Evolutionary conservation across 2,888 invertebrate genomes (phyloP).

Genomic region (Chromoteleia sp.): DNA sequence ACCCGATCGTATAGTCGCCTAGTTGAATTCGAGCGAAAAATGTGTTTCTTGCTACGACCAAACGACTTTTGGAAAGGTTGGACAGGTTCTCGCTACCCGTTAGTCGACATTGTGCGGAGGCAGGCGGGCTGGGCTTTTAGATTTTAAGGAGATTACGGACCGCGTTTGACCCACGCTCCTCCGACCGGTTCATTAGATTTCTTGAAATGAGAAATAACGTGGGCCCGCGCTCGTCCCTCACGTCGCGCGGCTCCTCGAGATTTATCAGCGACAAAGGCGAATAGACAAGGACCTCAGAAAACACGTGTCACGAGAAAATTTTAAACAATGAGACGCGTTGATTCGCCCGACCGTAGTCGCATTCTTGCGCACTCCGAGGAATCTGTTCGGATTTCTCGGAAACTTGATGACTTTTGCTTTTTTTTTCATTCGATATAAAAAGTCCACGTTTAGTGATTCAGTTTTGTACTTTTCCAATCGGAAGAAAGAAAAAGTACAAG

Average conservation of each 20-base stretch:
- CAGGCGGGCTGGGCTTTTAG: slow-evolving; percentile 74
- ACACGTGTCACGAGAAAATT: slow-evolving; percentile 64
- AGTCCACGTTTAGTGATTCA: slow-evolving; percentile 7
- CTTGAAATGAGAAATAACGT: slow-evolving; percentile 74
- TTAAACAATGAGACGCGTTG: slow-evolving; percentile 53
- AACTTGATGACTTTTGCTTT: slow-evolving; percentile 16
- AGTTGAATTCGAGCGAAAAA: slow-evolving; percentile 60
- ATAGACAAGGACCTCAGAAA: slow-evolving; percentile 56
- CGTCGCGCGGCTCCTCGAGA: slow-evolving; percentile 62
- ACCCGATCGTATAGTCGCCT: too few relatives aligned
- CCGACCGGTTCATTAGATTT: slow-evolving; percentile 78
- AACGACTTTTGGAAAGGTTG: slow-evolving; percentile 78
- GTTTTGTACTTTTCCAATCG: not conserved
- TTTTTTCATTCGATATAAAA: slow-evolving; percentile 11
- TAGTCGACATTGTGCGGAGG: slow-evolving; percentile 72
- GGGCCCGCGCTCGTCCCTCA: slow-evolving; percentile 69
- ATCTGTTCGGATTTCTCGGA: slow-evolving; percentile 26
- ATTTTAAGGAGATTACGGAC: slow-evolving; percentile 76
- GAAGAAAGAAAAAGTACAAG: slow-evolving; percentile 2
- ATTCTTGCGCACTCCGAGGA: slow-evolving; percentile 49
- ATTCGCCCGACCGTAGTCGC: slow-evolving; percentile 22
- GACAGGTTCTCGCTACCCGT: slow-evolving; percentile 76
- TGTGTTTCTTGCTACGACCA: slow-evolving; percentile 67
- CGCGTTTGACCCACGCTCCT: slow-evolving; percentile 74
- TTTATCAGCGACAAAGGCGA: slow-evolving; percentile 53